These are phyloP conservation scores for Pogona vitticeps DNA, from an alignment of 2,113 vertebrate species.

Conservation along the genomic window DNA sequence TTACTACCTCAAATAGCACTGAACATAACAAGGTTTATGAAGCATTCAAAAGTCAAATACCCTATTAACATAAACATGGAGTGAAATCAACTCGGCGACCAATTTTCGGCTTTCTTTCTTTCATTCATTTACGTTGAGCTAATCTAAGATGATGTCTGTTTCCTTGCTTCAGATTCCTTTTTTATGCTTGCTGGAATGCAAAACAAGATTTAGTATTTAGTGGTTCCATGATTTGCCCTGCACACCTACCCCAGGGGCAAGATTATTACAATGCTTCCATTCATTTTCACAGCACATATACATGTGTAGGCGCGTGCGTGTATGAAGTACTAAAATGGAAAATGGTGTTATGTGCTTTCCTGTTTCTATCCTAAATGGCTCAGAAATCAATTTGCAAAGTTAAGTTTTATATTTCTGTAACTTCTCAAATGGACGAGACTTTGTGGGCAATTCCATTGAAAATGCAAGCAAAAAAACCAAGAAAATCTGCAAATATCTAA, in stretches of 20 bases:
- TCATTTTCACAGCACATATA: not conserved
- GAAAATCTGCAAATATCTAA: not conserved
- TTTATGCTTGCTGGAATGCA: conserved; percentile 65
- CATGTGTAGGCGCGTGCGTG: not conserved
- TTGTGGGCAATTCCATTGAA: conserved; percentile 7
- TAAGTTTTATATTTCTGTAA: conserved; percentile 20
- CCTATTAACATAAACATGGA: conserved; percentile 87
- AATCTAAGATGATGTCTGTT: conserved; percentile 73
- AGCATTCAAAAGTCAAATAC: conserved; percentile 89
- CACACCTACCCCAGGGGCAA: conserved; percentile 32
- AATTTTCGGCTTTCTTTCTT: conserved; percentile 79
- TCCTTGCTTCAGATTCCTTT: conserved; percentile 60
- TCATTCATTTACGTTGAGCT: conserved; percentile 71
- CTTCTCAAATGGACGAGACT: conserved; percentile 22
- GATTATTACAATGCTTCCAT: conserved; percentile 45
- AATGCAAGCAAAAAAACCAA: not conserved
- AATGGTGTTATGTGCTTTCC: not conserved
- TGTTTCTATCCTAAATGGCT: conserved; percentile 26
- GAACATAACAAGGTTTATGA: conserved; percentile 87
- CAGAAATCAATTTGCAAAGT: conserved; percentile 53
- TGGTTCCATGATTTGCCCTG: conserved; percentile 21
- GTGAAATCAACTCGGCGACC: conserved; percentile 81
- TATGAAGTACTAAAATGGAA: not conserved
- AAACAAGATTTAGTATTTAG: conserved; percentile 67
- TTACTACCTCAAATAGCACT: conserved; percentile 82